Evolutionary conservation across 2,888 invertebrate genomes (phyloP).

Genomic region (Gastracanthus pulcherrimus): DNA sequence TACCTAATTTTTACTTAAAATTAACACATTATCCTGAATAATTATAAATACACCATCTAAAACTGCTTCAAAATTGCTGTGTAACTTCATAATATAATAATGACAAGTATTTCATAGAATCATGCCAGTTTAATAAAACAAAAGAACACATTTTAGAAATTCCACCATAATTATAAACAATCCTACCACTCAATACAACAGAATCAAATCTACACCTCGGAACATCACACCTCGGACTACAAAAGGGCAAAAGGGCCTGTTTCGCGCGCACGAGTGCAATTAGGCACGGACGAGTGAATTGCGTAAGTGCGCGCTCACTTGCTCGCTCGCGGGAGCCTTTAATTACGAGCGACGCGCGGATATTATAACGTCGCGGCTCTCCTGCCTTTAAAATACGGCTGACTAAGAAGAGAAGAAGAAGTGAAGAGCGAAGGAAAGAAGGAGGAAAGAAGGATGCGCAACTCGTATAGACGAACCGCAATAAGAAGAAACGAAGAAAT

Average conservation of each 20-base stretch:
- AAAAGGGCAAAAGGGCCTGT: neutral
- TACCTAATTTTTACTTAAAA: too few species aligned
- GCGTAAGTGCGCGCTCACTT: conserved; percentile 50
- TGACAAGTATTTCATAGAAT: too few species aligned
- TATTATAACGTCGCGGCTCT: conserved; percentile 14
- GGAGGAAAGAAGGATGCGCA: neutral
- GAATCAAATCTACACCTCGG: too few species aligned
- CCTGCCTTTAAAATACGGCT: conserved; percentile 43
- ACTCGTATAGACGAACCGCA: conserved; percentile 28
- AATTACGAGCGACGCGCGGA: conserved; percentile 39
- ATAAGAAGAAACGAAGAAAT: conserved; percentile 36
- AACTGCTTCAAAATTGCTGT: too few species aligned
- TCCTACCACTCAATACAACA: too few species aligned
- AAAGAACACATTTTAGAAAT: too few species aligned
- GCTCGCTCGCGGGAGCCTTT: conserved; percentile 38
- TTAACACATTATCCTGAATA: too few species aligned
- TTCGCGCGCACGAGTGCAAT: conserved; percentile 12
- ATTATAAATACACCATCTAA: too few species aligned
- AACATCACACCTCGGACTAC: too few species aligned
- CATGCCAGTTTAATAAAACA: too few species aligned
- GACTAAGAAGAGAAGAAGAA: neutral
- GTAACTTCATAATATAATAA: too few species aligned
- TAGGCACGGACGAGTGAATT: conserved; percentile 46
- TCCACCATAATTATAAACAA: too few species aligned
- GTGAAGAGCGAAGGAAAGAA: neutral